Evolutionary conservation across 2,797 vertebrate genomes (phyloP).

Genomic region (Capromys pilorides): DNA sequence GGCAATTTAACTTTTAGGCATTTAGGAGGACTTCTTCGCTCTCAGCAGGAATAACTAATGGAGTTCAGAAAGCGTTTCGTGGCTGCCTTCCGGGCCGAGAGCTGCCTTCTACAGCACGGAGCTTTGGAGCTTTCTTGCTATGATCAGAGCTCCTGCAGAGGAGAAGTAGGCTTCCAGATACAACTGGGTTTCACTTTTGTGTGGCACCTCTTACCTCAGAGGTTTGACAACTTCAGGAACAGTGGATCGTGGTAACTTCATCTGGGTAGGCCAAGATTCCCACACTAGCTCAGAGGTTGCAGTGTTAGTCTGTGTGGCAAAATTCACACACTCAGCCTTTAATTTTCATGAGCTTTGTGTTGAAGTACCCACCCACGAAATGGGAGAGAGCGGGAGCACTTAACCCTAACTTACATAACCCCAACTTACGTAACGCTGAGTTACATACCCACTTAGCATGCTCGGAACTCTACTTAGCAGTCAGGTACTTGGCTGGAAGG

Average conservation of each 20-base stretch:
- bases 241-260: constrained; percentile 18
- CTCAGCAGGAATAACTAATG: constrained; percentile 74
- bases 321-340: background rate
- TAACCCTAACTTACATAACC: background rate
- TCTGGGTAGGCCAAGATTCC: background rate
- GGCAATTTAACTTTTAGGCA: constrained; percentile 67
- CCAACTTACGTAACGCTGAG: background rate
- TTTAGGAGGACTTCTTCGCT: constrained; percentile 68
- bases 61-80: constrained; percentile 73
- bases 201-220: background rate
- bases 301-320: background rate
- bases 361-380: background rate
- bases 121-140: constrained; percentile 39
- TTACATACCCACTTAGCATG: background rate
- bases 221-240: constrained; percentile 45
- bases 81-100: constrained; percentile 54
- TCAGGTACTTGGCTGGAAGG: background rate
- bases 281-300: background rate
- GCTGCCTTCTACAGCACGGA: constrained; percentile 18
- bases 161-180: constrained; percentile 37
- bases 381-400: constrained; percentile 29
- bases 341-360: background rate
- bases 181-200: constrained; percentile 30
- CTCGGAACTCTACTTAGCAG: background rate
- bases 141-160: constrained; percentile 60